Evolutionary conservation across 2,888 invertebrate genomes (phyloP).

Genomic region (Alentia gelatinosa): DNA sequence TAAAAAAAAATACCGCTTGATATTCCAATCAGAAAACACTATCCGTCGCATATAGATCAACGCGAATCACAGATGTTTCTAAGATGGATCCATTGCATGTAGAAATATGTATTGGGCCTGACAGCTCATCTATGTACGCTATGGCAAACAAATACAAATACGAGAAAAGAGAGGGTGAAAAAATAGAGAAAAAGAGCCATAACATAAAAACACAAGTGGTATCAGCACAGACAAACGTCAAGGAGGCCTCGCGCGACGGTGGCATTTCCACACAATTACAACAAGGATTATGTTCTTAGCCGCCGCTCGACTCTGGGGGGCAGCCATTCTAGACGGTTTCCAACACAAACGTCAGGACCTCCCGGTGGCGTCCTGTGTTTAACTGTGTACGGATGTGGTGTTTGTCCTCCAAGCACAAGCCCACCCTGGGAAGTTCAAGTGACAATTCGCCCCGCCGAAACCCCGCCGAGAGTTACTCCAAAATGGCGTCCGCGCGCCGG

Average conservation of each 20-base stretch:
- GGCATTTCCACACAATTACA: background rate
- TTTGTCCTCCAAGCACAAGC: background rate
- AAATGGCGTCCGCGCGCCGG: background rate
- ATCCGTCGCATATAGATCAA: background rate
- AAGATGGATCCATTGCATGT: background rate
- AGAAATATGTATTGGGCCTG: background rate
- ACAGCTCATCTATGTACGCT: background rate
- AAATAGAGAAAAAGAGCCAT: background rate
- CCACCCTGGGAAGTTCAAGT: background rate
- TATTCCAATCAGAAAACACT: background rate
- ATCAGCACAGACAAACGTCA: background rate
- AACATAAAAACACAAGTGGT: too few relatives aligned
- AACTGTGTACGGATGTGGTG: background rate
- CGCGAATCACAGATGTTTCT: background rate
- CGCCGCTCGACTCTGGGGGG: background rate
- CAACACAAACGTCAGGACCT: background rate
- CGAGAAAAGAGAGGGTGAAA: background rate
- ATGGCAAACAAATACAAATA: background rate
- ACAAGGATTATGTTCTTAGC: constrained; percentile 17
- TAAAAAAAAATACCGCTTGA: background rate
- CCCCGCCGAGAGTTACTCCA: background rate
- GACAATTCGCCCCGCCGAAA: background rate
- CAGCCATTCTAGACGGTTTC: background rate
- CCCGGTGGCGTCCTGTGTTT: background rate
- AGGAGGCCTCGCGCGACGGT: background rate